A percentile compares a stretch with the other conserved stretches of the same genome.
phyloP scores from a whole-genome alignment of 1,140 invertebrate genomes.

The Pseudachorutes palmiensis region DNA sequence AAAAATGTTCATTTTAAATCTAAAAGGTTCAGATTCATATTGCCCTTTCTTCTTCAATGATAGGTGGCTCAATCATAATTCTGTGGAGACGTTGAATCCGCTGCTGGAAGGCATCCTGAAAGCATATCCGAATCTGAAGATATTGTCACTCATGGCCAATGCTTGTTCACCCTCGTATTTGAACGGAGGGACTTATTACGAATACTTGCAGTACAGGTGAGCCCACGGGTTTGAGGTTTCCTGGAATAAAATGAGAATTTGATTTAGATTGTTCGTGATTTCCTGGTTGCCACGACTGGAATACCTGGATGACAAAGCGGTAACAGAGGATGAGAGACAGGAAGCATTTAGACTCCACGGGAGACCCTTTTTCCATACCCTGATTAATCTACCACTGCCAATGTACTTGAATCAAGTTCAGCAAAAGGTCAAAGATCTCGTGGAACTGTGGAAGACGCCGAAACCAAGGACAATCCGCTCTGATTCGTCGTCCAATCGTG shows the following conservation, averaged over 20 bases:
- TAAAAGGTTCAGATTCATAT: too few species aligned
- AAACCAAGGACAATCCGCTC: neutral
- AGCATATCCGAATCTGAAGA: slow-evolving; percentile 57
- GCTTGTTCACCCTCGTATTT: slow-evolving; percentile 63
- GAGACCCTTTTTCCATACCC: slow-evolving; percentile 46
- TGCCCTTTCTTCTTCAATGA: too few species aligned
- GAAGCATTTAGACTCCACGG: slow-evolving; percentile 55
- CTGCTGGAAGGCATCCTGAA: slow-evolving; percentile 58
- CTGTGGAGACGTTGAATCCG: slow-evolving; percentile 57
- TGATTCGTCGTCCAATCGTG: neutral
- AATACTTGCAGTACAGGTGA: slow-evolving; percentile 70
- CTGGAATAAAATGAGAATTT: neutral
- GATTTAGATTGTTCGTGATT: slow-evolving; percentile 52
- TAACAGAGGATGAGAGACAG: slow-evolving; percentile 52
- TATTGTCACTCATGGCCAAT: slow-evolving; percentile 70
- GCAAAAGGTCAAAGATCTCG: slow-evolving; percentile 23
- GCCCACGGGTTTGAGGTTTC: slow-evolving; percentile 1
- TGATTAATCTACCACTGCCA: slow-evolving; percentile 27
- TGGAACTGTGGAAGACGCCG: slow-evolving; percentile 3
- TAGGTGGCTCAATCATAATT: slow-evolving; percentile 74
- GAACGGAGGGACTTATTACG: slow-evolving; percentile 62
- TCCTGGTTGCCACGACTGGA: slow-evolving; percentile 56
- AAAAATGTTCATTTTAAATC: too few species aligned
- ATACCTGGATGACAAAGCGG: slow-evolving; percentile 56
- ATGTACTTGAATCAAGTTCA: slow-evolving; percentile 27